Percentiles rank a stretch among this genome's conserved stretches.
phyloP scores from a whole-genome alignment of 2,888 invertebrate genomes.

The Eubasilissa splendida region DNA sequence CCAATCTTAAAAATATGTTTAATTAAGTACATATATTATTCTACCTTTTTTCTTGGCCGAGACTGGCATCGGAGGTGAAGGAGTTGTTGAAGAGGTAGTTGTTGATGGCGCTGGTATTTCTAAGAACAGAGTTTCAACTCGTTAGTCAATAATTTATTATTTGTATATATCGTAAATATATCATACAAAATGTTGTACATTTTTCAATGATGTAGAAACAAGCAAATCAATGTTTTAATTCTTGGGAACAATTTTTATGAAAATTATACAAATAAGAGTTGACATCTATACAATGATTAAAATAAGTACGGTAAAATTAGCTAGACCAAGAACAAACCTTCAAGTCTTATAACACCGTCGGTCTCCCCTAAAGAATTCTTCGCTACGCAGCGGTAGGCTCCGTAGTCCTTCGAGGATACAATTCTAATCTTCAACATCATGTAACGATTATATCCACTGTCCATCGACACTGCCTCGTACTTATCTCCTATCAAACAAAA shows the following conservation, averaged over 20 bases:
- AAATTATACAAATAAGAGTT: too few relatives aligned
- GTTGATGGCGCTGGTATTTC: slow-evolving; percentile 91
- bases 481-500: slow-evolving; percentile 79
- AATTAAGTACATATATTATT: background rate
- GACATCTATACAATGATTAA: too few relatives aligned
- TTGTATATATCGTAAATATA: too few relatives aligned
- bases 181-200: too few relatives aligned
- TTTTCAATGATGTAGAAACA: too few relatives aligned
- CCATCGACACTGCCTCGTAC: slow-evolving; percentile 87
- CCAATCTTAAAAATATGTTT: background rate
- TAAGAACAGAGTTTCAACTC: slow-evolving; percentile 64
- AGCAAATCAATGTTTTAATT: too few relatives aligned
- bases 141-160: too few relatives aligned
- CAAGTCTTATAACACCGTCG: slow-evolving; percentile 90
- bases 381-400: slow-evolving; percentile 91
- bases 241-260: too few relatives aligned
- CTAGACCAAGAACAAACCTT: slow-evolving; percentile 72
- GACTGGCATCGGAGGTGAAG: slow-evolving; percentile 73
- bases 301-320: too few relatives aligned
- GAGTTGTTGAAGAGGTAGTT: slow-evolving; percentile 73
- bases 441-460: slow-evolving; percentile 90
- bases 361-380: slow-evolving; percentile 94
- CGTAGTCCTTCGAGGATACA: slow-evolving; percentile 85
- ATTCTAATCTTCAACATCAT: slow-evolving; percentile 92
- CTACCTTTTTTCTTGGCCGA: slow-evolving; percentile 61